Base-by-base conservation (phyloP, 2,113 vertebrate genomes). In the Dipodomys stephensi region DNA sequence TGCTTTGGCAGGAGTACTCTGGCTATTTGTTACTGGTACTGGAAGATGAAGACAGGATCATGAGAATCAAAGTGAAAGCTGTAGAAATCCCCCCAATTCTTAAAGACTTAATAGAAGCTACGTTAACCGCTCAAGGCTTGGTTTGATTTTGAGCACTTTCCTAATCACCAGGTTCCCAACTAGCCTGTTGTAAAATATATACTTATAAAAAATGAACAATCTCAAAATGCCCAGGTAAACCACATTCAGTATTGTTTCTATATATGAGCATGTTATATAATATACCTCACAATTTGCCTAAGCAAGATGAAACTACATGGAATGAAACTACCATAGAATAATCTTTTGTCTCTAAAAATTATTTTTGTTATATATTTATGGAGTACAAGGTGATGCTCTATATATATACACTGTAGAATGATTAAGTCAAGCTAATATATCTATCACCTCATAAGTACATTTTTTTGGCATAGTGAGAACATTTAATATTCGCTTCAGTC, bases 1-100 rank as follows among this genome's bases (percentile, higher is more conserved):
- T 15, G 83, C 97, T 97, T 99, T 99, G 86, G 98, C 98, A 86
- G 99, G 99, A 85, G 99, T 99, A 53, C 62, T 93, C 20, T 97
- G 97, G 72, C 97, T 89, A 80, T 88, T 97, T 62, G 89, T 97
- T 95, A 1, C 89, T 88, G 93, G 93, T 97, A 72, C 67, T 65
- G 94, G 65, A 81, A 95, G 92, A 97, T 1, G 86, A 90, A 86
- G 44, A 85, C 62, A 25, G 7, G 77, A 25, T 77, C 77, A 95
- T 23, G 83, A 68, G 81, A 90, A 81, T 96, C 64, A 92, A 86
- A 73, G 87, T 96, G 94, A 98, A 94, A 64, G 88, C 30, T n/a
- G 67, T 7, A 77, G 11, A 35, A 71, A 87, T 65, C 18, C 32
- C 79, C 22, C 30, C 10, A 68, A 62, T 86, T 73, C 22, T 71